Percentiles rank a stretch among this genome's conserved stretches.
These are phyloP conservation scores for Agraylea sexmaculata DNA, from an alignment of 1,140 invertebrate genomes.

Conservation along the genomic window DNA sequence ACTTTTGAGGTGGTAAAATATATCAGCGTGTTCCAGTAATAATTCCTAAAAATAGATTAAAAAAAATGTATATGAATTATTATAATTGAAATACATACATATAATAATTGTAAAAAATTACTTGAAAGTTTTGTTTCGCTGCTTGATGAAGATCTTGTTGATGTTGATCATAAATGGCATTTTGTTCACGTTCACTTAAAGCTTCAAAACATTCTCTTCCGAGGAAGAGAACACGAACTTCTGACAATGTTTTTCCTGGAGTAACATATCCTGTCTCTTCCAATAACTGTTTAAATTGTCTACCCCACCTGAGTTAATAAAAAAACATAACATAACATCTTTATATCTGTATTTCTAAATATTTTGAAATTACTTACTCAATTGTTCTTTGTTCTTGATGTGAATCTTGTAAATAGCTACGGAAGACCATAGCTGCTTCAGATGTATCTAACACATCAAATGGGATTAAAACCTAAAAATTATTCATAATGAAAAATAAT, in stretches of 20 bases:
- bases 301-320: slow-evolving; percentile 59
- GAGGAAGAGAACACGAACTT: slow-evolving; percentile 89
- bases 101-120: slow-evolving; percentile 24
- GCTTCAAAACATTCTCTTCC: slow-evolving; percentile 91
- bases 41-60: slow-evolving; percentile 57
- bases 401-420: slow-evolving; percentile 79
- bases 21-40: slow-evolving; percentile 82
- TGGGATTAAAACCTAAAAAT: slow-evolving; percentile 50
- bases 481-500: neutral
- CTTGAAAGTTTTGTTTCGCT: slow-evolving; percentile 85
- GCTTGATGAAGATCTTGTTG: slow-evolving; percentile 84
- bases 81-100: neutral
- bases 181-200: slow-evolving; percentile 79
- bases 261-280: slow-evolving; percentile 91
- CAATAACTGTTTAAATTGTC: slow-evolving; percentile 86
- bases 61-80: slow-evolving; percentile 7
- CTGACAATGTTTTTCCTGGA: slow-evolving; percentile 82
- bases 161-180: slow-evolving; percentile 89
- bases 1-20: slow-evolving; percentile 89
- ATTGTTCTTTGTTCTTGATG: slow-evolving; percentile 82
- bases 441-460: slow-evolving; percentile 81
- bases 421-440: slow-evolving; percentile 84
- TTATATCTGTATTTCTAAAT: no score
- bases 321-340: slow-evolving; percentile 10
- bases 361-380: slow-evolving; percentile 70